Conservation (phyloP, 2,797 vertebrate genomes). For the Oreochromis mossambicus region DNA sequence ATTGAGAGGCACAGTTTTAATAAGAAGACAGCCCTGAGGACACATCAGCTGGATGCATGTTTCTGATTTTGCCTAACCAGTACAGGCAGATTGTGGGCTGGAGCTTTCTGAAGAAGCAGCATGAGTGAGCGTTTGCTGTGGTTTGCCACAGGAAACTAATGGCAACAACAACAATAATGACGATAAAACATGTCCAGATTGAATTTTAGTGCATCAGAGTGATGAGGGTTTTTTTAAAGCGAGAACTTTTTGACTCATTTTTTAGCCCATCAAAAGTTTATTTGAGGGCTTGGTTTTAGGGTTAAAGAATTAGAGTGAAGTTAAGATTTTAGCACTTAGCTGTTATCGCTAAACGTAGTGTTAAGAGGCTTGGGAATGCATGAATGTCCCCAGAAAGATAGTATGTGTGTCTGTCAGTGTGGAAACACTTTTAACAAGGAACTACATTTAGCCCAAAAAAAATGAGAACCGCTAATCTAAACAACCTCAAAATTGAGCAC, state of each 20-base stretch:
- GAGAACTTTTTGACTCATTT: not conserved
- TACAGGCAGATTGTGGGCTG: not conserved
- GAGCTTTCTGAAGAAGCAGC: not conserved
- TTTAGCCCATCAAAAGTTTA: not conserved
- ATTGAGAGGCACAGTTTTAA: not conserved
- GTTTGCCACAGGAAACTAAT: not conserved
- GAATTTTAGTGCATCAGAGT: not conserved
- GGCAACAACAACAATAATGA: not conserved
- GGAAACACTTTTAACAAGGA: not conserved
- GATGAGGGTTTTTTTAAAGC: accelerated
- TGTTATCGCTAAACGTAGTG: not conserved
- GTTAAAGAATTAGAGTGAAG: not conserved
- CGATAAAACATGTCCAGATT: not conserved
- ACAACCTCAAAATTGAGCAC: not conserved
- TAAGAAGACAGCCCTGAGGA: not conserved
- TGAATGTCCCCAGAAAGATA: not conserved
- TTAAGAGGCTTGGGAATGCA: not conserved
- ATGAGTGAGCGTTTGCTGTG: not conserved
- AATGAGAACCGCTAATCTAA: not conserved
- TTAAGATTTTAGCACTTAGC: not conserved
- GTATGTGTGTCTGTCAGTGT: not conserved
- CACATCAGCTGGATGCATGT: not conserved
- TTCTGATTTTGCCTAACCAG: not conserved
- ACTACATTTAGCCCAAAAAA: not conserved
- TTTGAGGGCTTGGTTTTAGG: not conserved